Evolutionary conservation across 2,888 invertebrate species (phyloP).

Genomic region (Aethes cnicana): DNA sequence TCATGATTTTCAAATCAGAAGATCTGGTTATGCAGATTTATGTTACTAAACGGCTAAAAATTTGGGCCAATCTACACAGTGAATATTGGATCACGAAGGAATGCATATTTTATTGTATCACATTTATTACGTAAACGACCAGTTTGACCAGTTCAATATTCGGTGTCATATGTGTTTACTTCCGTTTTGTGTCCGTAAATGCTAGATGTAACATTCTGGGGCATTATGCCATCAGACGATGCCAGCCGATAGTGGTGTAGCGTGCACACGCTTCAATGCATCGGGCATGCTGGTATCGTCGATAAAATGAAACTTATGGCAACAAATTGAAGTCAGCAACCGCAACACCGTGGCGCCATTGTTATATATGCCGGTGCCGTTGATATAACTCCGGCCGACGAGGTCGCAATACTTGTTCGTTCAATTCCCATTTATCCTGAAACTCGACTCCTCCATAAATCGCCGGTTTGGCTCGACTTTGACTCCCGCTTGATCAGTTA

Average conservation of each 20-base stretch:
- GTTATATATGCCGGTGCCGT: conserved; percentile 9
- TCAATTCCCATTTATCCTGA: conserved; percentile 26
- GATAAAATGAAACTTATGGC: no score
- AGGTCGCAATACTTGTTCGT: conserved; percentile 3
- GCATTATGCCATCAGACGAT: no score
- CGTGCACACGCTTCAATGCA: no score
- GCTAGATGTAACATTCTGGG: no score
- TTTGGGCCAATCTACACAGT: background rate
- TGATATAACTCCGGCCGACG: background rate
- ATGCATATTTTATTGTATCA: conserved; percentile 6
- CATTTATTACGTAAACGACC: conserved; percentile 4
- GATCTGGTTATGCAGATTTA: no score
- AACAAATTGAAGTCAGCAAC: conserved; percentile 7
- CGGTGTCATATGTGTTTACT: background rate
- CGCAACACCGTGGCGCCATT: conserved; percentile 1
- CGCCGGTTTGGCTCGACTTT: conserved; percentile 51
- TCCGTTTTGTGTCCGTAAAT: no score
- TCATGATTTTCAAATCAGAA: no score
- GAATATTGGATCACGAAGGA: conserved; percentile 6
- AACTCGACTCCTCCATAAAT: conserved; percentile 41
- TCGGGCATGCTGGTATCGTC: no score
- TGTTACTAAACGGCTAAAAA: no score
- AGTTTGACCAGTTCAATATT: background rate
- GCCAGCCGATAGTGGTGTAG: no score
- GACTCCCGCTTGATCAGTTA: conserved; percentile 57